These are phyloP conservation scores for Amblyopsis hoosieri DNA, from an alignment of 2,797 vertebrate species.

Conservation along the genomic window DNA sequence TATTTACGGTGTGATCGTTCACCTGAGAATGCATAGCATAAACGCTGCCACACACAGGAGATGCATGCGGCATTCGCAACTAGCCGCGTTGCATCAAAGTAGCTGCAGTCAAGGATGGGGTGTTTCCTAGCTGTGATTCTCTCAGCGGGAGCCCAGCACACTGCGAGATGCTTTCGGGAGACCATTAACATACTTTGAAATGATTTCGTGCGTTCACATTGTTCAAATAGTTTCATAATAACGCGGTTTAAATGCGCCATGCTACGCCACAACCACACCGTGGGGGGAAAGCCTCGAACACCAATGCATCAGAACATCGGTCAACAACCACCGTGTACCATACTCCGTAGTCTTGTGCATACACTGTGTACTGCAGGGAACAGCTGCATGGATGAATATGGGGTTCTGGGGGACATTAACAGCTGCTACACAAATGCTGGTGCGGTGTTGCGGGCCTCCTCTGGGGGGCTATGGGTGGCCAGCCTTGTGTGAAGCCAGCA, in stretches of 20 bases:
- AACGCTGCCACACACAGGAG: slow-evolving; percentile 10
- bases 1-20: slow-evolving; percentile 63
- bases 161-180: no score
- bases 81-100: background rate
- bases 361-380: slow-evolving; percentile 29
- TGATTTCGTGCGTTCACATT: no score
- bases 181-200: no score
- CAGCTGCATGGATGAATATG: slow-evolving; percentile 26
- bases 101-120: slow-evolving; percentile 4
- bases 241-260: no score
- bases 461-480: slow-evolving; percentile 51
- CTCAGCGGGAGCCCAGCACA: no score
- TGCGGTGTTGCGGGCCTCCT: slow-evolving; percentile 35
- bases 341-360: background rate
- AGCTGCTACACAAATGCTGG: slow-evolving; percentile 28
- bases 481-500: slow-evolving; percentile 63
- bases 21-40: slow-evolving; percentile 42
- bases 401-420: slow-evolving; percentile 17
- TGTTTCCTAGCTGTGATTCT: no score
- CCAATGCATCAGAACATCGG: slow-evolving; percentile 32
- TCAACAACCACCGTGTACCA: slow-evolving; percentile 14
- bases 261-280: no score
- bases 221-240: no score
- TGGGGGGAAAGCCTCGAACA: slow-evolving; percentile 3
- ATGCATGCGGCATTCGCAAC: slow-evolving; percentile 12